These are phyloP conservation scores for Apodemia duryi DNA, from an alignment of 2,888 invertebrate species.

Conservation along the genomic window DNA sequence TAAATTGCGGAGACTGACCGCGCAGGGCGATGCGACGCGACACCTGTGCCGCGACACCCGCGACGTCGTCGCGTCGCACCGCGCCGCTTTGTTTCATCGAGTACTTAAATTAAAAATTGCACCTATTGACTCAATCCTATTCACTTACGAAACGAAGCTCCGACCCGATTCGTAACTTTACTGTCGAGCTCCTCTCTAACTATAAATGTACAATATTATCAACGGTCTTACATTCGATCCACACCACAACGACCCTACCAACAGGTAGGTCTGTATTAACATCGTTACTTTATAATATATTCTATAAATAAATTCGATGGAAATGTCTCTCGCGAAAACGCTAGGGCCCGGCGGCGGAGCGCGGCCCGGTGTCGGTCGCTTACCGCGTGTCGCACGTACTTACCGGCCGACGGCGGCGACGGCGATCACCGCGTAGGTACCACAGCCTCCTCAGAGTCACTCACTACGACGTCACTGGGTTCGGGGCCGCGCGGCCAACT, in stretches of 20 bases:
- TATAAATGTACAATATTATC: slow-evolving; percentile 72
- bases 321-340: slow-evolving; percentile 70
- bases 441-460: slow-evolving; percentile 60
- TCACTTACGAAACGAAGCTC: slow-evolving; percentile 66
- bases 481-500: slow-evolving; percentile 30
- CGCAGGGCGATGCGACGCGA: slow-evolving; percentile 30
- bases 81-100: slow-evolving; percentile 38
- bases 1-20: slow-evolving; percentile 45
- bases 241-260: slow-evolving; percentile 69
- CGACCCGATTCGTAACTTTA: slow-evolving; percentile 71
- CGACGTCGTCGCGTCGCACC: slow-evolving; percentile 22
- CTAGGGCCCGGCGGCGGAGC: slow-evolving; percentile 30
- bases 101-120: slow-evolving; percentile 73
- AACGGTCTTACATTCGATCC: slow-evolving; percentile 71
- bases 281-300: slow-evolving; percentile 72
- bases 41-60: slow-evolving; percentile 22
- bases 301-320: slow-evolving; percentile 79
- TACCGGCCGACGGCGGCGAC: slow-evolving; percentile 36
- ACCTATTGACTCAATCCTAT: slow-evolving; percentile 75
- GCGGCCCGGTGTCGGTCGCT: slow-evolving; percentile 31
- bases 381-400: slow-evolving; percentile 27
- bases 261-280: slow-evolving; percentile 63
- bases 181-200: slow-evolving; percentile 64
- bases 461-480: slow-evolving; percentile 33
- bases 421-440: slow-evolving; percentile 49